Evolutionary conservation across 2,888 invertebrate genomes (phyloP).

Genomic region (Hirtodrosophila confusa): DNA sequence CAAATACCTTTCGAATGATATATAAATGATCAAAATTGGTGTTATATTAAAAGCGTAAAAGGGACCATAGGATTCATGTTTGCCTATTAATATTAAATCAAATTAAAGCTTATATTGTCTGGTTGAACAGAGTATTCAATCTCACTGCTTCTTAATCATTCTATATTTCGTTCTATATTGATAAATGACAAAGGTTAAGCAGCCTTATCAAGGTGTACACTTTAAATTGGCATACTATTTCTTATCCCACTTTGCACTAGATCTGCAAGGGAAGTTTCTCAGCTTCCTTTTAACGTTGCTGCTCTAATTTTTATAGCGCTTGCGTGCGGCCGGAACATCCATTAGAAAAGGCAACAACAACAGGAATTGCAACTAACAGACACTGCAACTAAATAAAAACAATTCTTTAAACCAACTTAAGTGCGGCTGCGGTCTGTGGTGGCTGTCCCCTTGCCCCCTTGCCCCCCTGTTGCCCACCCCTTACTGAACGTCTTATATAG

Average conservation of each 20-base stretch:
- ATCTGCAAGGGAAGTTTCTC: constrained; percentile 11
- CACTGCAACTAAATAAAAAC: constrained; percentile 56
- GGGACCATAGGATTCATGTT: too few species aligned
- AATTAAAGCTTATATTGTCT: too few species aligned
- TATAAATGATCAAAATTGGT: too few species aligned
- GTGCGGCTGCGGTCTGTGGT: constrained; percentile 55
- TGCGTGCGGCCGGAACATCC: constrained; percentile 66
- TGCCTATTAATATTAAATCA: too few species aligned
- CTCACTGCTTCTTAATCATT: too few species aligned
- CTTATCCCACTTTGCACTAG: constrained; percentile 4
- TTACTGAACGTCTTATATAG: constrained; percentile 23
- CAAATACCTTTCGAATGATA: too few species aligned
- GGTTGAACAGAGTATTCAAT: too few species aligned
- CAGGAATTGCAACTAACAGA: constrained; percentile 52
- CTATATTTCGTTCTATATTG: too few species aligned
- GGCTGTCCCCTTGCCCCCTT: background rate
- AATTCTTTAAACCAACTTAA: constrained; percentile 67
- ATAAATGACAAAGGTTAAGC: background rate
- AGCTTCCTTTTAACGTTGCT: constrained; percentile 40
- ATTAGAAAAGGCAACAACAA: constrained; percentile 54
- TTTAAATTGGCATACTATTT: constrained; percentile 16
- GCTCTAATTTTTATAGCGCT: constrained; percentile 57
- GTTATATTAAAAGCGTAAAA: too few species aligned
- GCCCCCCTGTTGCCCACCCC: background rate
- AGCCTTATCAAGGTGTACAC: background rate